Evolutionary conservation across 1,140 invertebrate genomes (phyloP).

Genomic region (Zaprionus inermis): DNA sequence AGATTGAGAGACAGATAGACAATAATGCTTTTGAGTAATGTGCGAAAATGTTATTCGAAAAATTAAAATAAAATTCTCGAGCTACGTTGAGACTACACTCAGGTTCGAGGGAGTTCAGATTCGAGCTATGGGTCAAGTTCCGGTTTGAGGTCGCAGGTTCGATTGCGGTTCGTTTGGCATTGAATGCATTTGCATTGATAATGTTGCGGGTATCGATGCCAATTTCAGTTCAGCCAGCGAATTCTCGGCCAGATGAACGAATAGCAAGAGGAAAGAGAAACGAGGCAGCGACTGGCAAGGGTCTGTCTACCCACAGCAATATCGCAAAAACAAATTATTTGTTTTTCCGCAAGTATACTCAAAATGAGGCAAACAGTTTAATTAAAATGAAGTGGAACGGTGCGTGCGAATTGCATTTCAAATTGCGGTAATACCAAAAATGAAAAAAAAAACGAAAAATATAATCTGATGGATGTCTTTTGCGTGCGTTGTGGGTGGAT

Average conservation of each 20-base stretch:
- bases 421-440: constrained; percentile 35
- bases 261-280: constrained; percentile 17
- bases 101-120: not conserved
- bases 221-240: constrained; percentile 57
- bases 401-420: constrained; percentile 52
- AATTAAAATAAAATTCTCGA: constrained; percentile 64
- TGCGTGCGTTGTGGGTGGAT: not conserved
- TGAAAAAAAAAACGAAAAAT: not conserved
- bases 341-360: constrained; percentile 70
- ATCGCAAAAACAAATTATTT: constrained; percentile 79
- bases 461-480: constrained; percentile 31
- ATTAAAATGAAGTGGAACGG: constrained; percentile 71
- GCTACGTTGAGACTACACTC: constrained; percentile 59
- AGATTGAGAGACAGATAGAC: constrained; percentile 9
- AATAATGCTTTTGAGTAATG: constrained; percentile 55
- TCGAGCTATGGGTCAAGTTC: not conserved
- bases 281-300: not conserved
- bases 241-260: not conserved
- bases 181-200: constrained; percentile 77
- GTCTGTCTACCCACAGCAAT: constrained; percentile 53
- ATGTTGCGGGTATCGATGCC: constrained; percentile 58
- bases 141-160: not conserved
- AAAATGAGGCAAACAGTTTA: constrained; percentile 71
- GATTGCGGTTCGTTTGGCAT: constrained; percentile 25
- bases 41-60: constrained; percentile 69